These are phyloP conservation scores for Fopius arisanus DNA, from an alignment of 1,140 invertebrate genomes.

Conservation along the genomic window DNA sequence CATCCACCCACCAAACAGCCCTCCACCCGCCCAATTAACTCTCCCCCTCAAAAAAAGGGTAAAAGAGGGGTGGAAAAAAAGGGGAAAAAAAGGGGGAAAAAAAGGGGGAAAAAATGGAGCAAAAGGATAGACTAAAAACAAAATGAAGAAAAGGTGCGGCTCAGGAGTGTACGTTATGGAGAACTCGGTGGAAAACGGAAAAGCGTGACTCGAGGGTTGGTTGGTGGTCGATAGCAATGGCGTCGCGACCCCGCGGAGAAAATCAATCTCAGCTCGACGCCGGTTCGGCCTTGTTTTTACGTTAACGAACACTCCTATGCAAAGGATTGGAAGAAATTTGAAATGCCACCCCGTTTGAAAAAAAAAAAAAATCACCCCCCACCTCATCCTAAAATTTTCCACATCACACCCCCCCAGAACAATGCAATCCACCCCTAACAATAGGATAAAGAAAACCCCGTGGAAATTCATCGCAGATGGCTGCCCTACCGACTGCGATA, in stretches of 20 bases:
- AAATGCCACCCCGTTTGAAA: too few species aligned
- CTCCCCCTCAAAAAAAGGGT: too few species aligned
- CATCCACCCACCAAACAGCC: too few species aligned
- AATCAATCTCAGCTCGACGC: slow-evolving; percentile 58
- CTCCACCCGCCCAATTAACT: too few species aligned
- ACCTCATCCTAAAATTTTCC: too few species aligned
- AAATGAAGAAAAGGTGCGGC: neutral
- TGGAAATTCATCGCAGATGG: neutral
- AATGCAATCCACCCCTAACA: neutral
- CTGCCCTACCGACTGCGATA: neutral
- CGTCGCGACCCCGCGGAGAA: slow-evolving; percentile 54
- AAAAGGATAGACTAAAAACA: neutral
- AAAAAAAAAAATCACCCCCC: too few species aligned
- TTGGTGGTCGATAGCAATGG: slow-evolving; percentile 60
- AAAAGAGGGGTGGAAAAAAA: too few species aligned
- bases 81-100: too few species aligned
- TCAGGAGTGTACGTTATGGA: slow-evolving; percentile 27
- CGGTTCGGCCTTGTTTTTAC: slow-evolving; percentile 50
- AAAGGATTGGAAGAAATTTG: neutral
- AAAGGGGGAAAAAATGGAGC: too few species aligned
- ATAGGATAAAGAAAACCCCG: slow-evolving; percentile 23
- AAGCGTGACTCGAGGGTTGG: slow-evolving; percentile 42
- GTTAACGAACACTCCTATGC: slow-evolving; percentile 16
- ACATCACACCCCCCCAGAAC: neutral
- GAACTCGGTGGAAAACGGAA: slow-evolving; percentile 29